These are phyloP conservation scores for Todiramphus saurophagus DNA, from an alignment of 2,113 vertebrate species.

Conservation along the genomic window DNA sequence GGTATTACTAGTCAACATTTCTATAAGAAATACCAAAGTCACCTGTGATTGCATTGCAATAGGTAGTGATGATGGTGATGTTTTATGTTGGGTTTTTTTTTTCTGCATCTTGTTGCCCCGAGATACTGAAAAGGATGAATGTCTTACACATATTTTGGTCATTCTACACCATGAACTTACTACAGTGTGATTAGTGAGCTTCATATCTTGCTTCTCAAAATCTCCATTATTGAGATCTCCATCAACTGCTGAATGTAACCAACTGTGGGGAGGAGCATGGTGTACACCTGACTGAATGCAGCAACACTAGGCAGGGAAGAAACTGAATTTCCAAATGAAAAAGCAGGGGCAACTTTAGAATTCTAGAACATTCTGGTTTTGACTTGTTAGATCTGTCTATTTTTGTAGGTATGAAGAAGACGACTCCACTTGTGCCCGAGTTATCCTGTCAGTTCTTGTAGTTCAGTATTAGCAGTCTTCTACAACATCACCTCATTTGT, in stretches of 20 bases:
- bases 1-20: slow-evolving; percentile 25
- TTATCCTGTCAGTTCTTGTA: neutral
- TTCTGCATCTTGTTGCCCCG: neutral
- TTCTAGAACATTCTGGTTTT: neutral
- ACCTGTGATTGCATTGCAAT: slow-evolving; percentile 54
- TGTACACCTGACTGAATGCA: neutral
- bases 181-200: neutral
- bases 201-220: neutral
- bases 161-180: neutral
- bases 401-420: neutral
- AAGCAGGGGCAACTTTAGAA: neutral
- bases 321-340: neutral
- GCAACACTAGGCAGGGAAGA: neutral
- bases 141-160: neutral
- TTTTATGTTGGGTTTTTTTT: neutral
- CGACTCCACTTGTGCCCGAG: neutral
- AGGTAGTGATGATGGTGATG: neutral
- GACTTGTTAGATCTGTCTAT: neutral
- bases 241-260: neutral
- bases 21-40: slow-evolving; percentile 53
- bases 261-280: neutral
- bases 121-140: neutral
- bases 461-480: neutral
- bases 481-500: neutral
- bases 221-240: neutral